These are phyloP conservation scores for Miltochrista miniata DNA, from an alignment of 2,888 invertebrate genomes.

Conservation along the genomic window DNA sequence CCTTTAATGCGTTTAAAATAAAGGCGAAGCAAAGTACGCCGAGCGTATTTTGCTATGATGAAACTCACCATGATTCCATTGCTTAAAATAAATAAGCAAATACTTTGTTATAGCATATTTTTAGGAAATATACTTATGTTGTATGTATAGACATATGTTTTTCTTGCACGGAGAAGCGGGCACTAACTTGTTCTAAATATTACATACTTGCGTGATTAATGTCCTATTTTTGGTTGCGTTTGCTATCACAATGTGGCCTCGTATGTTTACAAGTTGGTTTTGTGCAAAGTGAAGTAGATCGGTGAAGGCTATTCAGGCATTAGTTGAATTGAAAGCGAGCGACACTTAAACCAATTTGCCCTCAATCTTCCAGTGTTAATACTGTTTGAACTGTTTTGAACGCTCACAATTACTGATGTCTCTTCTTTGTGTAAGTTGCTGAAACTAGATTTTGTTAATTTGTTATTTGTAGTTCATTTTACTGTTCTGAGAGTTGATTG, in stretches of 20 bases:
- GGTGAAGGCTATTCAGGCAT: conserved; percentile 7
- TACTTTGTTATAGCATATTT: too few species aligned
- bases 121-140: too few species aligned
- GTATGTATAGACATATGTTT: too few species aligned
- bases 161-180: too few species aligned
- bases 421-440: background rate
- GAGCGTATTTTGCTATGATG: too few species aligned
- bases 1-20: too few species aligned
- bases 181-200: too few species aligned
- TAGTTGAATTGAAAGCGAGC: conserved; percentile 17
- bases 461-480: background rate
- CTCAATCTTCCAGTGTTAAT: conserved; percentile 34
- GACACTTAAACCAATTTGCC: conserved; percentile 36
- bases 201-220: too few species aligned
- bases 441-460: too few species aligned
- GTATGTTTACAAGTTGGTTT: background rate
- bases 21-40: too few species aligned
- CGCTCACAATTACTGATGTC: conserved; percentile 10
- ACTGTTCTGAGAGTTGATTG: background rate
- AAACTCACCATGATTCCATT: too few species aligned
- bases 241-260: background rate
- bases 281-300: conserved; percentile 8
- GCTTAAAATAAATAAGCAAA: too few species aligned
- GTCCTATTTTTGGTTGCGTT: background rate
- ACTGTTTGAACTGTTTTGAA: conserved; percentile 18